Conservation (phyloP, 92 coral and sea anemone genomes). For the Porites cylindrica region DNA sequence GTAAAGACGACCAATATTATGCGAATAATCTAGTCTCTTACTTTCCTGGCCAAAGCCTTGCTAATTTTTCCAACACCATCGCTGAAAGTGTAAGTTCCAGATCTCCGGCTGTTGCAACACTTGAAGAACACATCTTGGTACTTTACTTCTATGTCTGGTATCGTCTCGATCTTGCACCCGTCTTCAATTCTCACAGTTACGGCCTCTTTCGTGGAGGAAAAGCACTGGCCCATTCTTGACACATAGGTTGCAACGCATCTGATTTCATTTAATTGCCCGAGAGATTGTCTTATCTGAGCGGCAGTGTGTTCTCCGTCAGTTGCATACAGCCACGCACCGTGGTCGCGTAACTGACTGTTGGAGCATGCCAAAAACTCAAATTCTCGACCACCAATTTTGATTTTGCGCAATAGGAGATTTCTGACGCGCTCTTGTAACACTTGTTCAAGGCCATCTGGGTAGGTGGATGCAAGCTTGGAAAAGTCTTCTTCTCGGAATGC, state of each 20-base stretch:
- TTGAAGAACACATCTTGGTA: conserved; percentile 63
- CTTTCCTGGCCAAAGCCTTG: conserved; percentile 81
- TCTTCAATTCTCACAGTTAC: conserved; percentile 77
- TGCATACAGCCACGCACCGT: conserved; percentile 94
- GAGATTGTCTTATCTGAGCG: conserved; percentile 77
- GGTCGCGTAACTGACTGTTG: conserved; percentile 93
- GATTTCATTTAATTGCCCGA: conserved; percentile 85
- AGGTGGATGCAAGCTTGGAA: conserved; percentile 77
- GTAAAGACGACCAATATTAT: no score
- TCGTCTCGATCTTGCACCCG: conserved; percentile 64
- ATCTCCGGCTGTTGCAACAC: conserved; percentile 58
- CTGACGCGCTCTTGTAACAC: conserved; percentile 78
- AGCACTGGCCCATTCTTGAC: conserved; percentile 99
- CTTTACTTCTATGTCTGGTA: conserved; percentile 66
- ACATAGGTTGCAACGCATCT: conserved; percentile 95
- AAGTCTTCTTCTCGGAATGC: conserved; percentile 96
- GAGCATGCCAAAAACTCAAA: conserved; percentile 93
- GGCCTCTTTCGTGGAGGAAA: conserved; percentile 93
- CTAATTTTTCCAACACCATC: conserved; percentile 96
- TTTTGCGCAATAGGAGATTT: conserved; percentile 55
- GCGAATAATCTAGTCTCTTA: conserved; percentile 18
- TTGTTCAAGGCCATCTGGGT: conserved; percentile 69
- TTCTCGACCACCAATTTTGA: conserved; percentile 69
- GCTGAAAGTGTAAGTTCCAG: conserved; percentile 88
- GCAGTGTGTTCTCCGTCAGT: conserved; percentile 67